Conservation (phyloP, 2,888 invertebrate genomes). For the Apamea sordens region DNA sequence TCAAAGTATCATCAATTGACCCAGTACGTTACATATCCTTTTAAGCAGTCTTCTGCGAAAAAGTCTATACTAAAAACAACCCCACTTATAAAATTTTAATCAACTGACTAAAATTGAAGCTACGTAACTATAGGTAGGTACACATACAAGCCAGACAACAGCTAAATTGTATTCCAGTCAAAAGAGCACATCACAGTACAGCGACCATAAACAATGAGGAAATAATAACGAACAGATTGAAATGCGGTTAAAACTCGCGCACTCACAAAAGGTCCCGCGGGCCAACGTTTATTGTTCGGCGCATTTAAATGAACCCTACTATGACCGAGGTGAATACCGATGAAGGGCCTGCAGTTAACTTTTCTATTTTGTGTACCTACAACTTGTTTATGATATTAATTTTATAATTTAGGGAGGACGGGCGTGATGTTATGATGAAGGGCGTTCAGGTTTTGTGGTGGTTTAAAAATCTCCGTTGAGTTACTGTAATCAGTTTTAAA, state of each 20-base stretch:
- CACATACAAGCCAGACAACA: constrained; percentile 20
- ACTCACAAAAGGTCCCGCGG: constrained; percentile 83
- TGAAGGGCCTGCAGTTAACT: constrained; percentile 74
- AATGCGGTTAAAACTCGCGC: constrained; percentile 83
- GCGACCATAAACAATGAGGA: constrained; percentile 76
- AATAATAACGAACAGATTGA: constrained; percentile 85
- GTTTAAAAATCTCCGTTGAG: not conserved
- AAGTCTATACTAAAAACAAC: not conserved
- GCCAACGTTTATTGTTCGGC: constrained; percentile 84
- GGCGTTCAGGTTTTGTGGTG: not conserved
- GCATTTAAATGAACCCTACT: constrained; percentile 88
- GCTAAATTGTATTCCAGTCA: constrained; percentile 52
- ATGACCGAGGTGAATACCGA: constrained; percentile 84
- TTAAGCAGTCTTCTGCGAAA: not conserved
- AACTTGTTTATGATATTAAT: constrained; percentile 72
- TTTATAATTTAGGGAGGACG: constrained; percentile 17
- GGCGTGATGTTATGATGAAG: not conserved
- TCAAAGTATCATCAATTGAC: not conserved
- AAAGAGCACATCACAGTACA: constrained; percentile 60
- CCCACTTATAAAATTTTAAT: not conserved
- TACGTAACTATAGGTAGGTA: not conserved
- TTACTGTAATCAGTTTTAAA: not conserved
- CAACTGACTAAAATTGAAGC: not conserved
- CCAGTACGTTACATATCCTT: not conserved
- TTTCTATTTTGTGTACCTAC: constrained; percentile 67